phyloP scores from a whole-genome alignment of 2,888 invertebrate genomes.

The Ceramica pisi region DNA sequence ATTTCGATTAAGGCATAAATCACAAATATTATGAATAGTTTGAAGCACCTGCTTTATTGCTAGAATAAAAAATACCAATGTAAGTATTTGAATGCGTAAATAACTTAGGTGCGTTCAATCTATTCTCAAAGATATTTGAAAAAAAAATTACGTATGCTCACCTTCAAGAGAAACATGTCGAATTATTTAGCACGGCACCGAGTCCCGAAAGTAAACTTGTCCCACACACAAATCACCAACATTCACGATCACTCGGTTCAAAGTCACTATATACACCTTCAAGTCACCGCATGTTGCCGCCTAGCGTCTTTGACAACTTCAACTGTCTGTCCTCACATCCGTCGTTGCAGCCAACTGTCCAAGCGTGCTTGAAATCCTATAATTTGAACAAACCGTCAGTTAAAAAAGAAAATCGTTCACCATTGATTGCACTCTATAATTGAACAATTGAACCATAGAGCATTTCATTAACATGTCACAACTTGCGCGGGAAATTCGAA shows the following conservation, averaged over 20 bases:
- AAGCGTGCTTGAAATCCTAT: conserved; percentile 86
- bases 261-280: conserved; percentile 67
- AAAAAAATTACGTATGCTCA: conserved; percentile 66
- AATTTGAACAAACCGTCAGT: conserved; percentile 85
- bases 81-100: too few relatives aligned
- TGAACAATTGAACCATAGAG: conserved; percentile 74
- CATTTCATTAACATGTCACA: conserved; percentile 63
- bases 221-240: conserved; percentile 70
- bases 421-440: conserved; percentile 81
- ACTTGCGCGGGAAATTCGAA: conserved; percentile 71
- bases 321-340: conserved; percentile 81
- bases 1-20: too few relatives aligned
- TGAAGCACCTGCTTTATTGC: too few relatives aligned
- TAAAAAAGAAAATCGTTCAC: conserved; percentile 82
- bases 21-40: too few relatives aligned
- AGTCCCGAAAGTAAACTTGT: conserved; percentile 59
- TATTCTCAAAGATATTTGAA: neutral
- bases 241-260: conserved; percentile 70
- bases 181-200: conserved; percentile 54
- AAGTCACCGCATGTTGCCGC: conserved; percentile 67
- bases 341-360: conserved; percentile 71
- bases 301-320: conserved; percentile 67
- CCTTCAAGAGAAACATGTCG: conserved; percentile 80
- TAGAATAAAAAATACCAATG: too few relatives aligned
- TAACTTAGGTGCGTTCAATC: neutral